Evolutionary conservation across 2,888 invertebrate species (phyloP).

Genomic region (Panorpa germanica): DNA sequence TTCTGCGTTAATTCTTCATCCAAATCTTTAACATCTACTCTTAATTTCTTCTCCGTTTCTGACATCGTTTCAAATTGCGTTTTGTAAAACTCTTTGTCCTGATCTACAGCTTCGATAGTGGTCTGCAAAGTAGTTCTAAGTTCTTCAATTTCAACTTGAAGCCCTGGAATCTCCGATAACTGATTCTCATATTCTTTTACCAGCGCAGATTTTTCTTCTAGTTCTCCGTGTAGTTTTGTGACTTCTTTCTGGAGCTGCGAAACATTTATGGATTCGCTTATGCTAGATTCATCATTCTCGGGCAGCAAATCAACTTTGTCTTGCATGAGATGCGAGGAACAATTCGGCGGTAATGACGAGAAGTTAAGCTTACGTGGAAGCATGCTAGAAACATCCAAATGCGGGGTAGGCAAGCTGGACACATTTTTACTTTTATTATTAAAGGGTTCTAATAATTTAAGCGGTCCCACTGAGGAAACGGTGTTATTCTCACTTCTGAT

Average conservation of each 20-base stretch:
- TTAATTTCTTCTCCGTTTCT: conserved; percentile 31
- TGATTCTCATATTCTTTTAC: conserved; percentile 18
- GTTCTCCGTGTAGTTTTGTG: conserved; percentile 27
- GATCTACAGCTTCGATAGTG: conserved; percentile 29
- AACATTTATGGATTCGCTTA: conserved; percentile 25
- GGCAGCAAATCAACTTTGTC: conserved; percentile 29
- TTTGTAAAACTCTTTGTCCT: conserved; percentile 34
- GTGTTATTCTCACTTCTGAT: too few species aligned
- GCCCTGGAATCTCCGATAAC: conserved; percentile 17
- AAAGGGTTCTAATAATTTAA: too few species aligned
- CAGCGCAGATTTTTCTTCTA: background rate
- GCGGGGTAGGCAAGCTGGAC: too few species aligned
- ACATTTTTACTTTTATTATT: too few species aligned
- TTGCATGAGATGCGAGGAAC: too few species aligned
- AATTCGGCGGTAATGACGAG: too few species aligned
- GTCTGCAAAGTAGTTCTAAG: conserved; percentile 27
- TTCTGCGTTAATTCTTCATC: conserved; percentile 29
- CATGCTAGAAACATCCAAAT: too few species aligned
- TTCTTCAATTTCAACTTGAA: conserved; percentile 23
- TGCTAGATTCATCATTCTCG: conserved; percentile 24
- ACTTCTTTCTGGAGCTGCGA: conserved; percentile 29
- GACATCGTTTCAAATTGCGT: conserved; percentile 29
- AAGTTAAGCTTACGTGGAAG: conserved; percentile 26
- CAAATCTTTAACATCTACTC: conserved; percentile 27
- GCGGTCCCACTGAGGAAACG: too few species aligned